Conservation (phyloP, 2,888 invertebrate species). For the Carabus problematicus region DNA sequence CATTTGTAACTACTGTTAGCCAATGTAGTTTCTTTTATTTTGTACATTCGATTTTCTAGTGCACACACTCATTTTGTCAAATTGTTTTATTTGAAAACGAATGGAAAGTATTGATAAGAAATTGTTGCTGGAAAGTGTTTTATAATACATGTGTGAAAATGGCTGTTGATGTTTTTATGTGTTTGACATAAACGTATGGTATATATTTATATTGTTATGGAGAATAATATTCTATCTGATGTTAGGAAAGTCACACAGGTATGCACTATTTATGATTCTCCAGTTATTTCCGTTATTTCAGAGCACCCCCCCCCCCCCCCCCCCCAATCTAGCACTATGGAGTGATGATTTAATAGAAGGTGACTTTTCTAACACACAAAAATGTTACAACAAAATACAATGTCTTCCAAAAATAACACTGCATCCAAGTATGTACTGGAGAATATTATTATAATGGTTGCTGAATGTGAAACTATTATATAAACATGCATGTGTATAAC, state of each 20-base stretch:
- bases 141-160: conserved; percentile 19
- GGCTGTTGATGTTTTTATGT: conserved; percentile 35
- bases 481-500: conserved; percentile 12
- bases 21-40: too few species aligned
- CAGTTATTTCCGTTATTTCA: too few species aligned
- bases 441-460: conserved; percentile 8
- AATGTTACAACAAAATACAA: conserved; percentile 31
- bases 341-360: too few species aligned
- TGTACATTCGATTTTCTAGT: too few species aligned
- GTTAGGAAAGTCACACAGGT: background rate
- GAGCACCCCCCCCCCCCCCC: too few species aligned
- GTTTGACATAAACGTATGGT: conserved; percentile 29
- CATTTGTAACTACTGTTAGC: too few species aligned
- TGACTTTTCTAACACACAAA: conserved; percentile 12
- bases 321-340: too few species aligned
- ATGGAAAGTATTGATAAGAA: conserved; percentile 20
- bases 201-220: conserved; percentile 6
- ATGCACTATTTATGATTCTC: too few species aligned
- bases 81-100: background rate
- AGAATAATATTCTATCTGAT: too few species aligned
- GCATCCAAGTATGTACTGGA: background rate
- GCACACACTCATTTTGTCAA: too few species aligned
- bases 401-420: conserved; percentile 35
- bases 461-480: conserved; percentile 26
- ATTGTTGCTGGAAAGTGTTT: conserved; percentile 2